Evolutionary conservation across 23 tunicate species (phyloP).

Genomic region (Botrylloides violaceus): DNA sequence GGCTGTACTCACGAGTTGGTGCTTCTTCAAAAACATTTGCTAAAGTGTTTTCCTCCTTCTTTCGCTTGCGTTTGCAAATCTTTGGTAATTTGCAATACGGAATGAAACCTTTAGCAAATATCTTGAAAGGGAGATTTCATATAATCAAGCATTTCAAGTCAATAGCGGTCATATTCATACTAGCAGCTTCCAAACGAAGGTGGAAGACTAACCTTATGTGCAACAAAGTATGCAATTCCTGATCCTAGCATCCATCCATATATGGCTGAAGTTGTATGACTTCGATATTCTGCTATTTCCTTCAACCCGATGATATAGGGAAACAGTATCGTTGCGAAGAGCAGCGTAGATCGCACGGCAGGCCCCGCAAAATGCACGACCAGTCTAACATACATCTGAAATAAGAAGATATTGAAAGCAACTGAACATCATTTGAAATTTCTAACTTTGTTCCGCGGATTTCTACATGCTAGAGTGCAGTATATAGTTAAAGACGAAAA

Average conservation of each 20-base stretch:
- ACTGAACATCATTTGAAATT: too few species aligned
- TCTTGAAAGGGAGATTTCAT: background rate
- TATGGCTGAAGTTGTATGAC: constrained; percentile 12
- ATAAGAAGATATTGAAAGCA: too few species aligned
- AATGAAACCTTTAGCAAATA: background rate
- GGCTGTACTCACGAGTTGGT: constrained; percentile 7
- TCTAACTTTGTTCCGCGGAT: too few species aligned
- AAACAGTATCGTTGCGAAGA: background rate
- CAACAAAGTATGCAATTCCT: background rate
- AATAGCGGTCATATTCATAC: too few species aligned
- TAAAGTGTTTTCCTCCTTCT: background rate
- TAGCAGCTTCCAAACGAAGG: too few species aligned
- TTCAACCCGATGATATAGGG: constrained; percentile 4
- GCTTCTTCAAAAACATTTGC: constrained; percentile 4
- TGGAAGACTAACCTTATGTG: constrained; percentile 16
- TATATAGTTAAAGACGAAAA: too few species aligned
- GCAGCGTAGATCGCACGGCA: background rate
- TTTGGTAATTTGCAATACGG: background rate
- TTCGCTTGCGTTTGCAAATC: background rate
- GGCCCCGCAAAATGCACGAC: background rate
- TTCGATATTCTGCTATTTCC: constrained; percentile 12
- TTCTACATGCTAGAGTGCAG: too few species aligned
- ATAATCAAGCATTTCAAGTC: background rate
- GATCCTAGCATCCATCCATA: constrained; percentile 14
- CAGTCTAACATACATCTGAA: constrained; percentile 11